These are phyloP conservation scores for Antigone vipio DNA, from an alignment of 2,113 vertebrate genomes.

Conservation along the genomic window DNA sequence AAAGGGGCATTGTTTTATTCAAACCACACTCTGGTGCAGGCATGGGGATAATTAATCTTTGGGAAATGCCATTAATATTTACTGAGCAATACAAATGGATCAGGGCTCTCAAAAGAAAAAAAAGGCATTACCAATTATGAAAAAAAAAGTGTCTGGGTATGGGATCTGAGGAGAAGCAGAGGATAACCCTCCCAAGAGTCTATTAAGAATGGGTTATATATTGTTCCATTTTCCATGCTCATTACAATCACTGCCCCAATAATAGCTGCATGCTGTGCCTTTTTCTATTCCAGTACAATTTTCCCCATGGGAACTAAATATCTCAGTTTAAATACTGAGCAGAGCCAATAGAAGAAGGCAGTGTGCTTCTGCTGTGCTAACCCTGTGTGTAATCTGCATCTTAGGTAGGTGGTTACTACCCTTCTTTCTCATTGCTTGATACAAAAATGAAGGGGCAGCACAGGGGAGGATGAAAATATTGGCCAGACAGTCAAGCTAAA, in stretches of 20 bases:
- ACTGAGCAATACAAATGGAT: background rate
- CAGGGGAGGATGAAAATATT: background rate
- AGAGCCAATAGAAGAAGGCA: background rate
- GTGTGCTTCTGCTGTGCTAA: background rate
- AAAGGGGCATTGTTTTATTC: background rate
- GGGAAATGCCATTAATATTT: background rate
- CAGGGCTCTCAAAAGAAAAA: background rate
- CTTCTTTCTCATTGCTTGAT: background rate
- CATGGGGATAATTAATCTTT: background rate
- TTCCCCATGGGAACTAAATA: constrained; percentile 18
- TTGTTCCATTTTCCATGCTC: constrained; percentile 60
- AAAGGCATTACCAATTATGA: background rate
- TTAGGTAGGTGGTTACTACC: background rate
- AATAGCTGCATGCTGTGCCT: constrained; percentile 28
- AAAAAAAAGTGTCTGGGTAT: background rate
- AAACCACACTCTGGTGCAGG: background rate
- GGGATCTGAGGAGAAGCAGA: background rate
- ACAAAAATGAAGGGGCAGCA: background rate
- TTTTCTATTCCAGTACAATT: constrained; percentile 37
- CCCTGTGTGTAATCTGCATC: background rate
- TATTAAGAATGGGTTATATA: constrained; percentile 44
- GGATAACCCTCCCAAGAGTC: constrained; percentile 50
- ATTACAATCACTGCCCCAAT: constrained; percentile 54
- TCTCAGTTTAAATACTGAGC: constrained; percentile 52
- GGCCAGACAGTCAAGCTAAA: background rate